Conservation (phyloP, 1,140 invertebrate species). For the Platyscapa corneri region DNA sequence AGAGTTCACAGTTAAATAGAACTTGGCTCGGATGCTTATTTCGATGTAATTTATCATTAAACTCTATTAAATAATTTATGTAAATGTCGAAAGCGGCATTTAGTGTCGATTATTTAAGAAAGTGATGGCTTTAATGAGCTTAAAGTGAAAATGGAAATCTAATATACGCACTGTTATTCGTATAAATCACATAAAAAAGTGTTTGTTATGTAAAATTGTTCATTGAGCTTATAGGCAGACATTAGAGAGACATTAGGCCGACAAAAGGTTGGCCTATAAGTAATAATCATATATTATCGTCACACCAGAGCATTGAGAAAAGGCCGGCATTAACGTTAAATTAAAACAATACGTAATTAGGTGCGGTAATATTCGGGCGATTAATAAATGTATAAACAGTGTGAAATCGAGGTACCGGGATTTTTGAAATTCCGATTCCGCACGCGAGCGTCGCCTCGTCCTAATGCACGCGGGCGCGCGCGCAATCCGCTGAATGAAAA, state of each 20-base stretch:
- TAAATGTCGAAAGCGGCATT: background rate
- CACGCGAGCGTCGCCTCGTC: background rate
- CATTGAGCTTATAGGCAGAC: too few species aligned
- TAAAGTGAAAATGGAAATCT: background rate
- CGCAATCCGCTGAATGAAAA: background rate
- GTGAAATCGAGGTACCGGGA: background rate
- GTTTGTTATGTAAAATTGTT: background rate
- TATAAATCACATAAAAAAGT: background rate
- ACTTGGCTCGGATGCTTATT: background rate
- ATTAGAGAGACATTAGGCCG: background rate
- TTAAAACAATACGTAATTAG: constrained; percentile 51
- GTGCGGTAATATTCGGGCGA: constrained; percentile 28
- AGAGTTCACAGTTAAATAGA: background rate
- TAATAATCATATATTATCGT: background rate
- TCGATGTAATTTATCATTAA: background rate
- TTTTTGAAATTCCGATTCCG: constrained; percentile 24
- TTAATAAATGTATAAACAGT: constrained; percentile 19
- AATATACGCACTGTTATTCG: background rate
- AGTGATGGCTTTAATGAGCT: background rate
- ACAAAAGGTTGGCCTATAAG: constrained; percentile 35
- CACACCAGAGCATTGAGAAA: background rate
- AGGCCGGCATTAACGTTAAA: background rate
- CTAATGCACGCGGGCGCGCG: background rate
- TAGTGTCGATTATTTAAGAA: background rate
- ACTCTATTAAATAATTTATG: background rate